Evolutionary conservation across 2,113 vertebrate genomes (phyloP), one percentile per base, ranked within the genome.

Genomic region (Condylura cristata): DNA sequence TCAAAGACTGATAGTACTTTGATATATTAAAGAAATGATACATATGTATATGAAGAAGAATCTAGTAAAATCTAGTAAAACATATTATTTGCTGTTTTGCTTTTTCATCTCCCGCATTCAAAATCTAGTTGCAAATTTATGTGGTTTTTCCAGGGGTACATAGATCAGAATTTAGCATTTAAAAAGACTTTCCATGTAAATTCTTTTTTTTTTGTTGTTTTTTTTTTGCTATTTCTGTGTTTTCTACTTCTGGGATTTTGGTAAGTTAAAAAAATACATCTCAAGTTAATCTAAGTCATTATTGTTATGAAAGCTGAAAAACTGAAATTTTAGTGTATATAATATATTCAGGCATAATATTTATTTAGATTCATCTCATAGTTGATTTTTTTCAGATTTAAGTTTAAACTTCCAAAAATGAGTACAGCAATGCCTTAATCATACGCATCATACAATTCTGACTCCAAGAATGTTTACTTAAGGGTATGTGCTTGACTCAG

Each of bases 301-400:
- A 87, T 10, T 76, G 60, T 30, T 65, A 39, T 41, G 51, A 71
- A 89, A 89, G 66, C 37, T 51, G 63, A 87, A 82, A 39, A 86
- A 34, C 10, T 53, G 70, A 79, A 61, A 48, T 61, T 81, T 93
- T n/a, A 41, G 13, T 39, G 28, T 81, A 91, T 11, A 14, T 51
- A 60, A 85, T 46, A 37, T 83, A 46, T 72, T 79, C 37, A 37
- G 66, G 53, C 30, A 48, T 37, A 75, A 13, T 71, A 68, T 86
- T 95, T 89, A 71, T 86, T 96, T 66, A 71, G 39, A 72, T 83
- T 86, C 2, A 60, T 83, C 41, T 66, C 66, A 51, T 48, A 37
- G 51, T 78, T 74, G 56, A 80, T 65, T 90, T 88, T 70, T 70
- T 79, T 56, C 82, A n/a, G 51, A 44, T 61, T 88, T 30, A 74